These are phyloP conservation scores for Ophion ventricosus DNA, from an alignment of 2,888 invertebrate species.

Conservation along the genomic window DNA sequence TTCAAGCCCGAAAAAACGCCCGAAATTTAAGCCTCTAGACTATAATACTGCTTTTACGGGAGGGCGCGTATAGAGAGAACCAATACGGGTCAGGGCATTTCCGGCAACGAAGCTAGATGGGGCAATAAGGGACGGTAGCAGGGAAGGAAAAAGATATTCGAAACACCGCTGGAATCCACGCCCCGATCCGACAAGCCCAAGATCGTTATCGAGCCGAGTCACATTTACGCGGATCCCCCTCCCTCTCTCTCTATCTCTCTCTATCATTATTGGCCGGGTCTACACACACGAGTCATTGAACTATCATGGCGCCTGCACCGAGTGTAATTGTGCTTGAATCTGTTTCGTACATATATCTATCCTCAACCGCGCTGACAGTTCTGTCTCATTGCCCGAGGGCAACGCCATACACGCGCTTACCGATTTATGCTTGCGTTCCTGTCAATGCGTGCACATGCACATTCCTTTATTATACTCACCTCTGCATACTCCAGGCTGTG, in stretches of 20 bases:
- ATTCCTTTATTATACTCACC: conserved; percentile 1
- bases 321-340: conserved; percentile 69
- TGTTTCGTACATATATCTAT: conserved; percentile 40
- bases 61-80: conserved; percentile 15
- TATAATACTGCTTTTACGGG: too few relatives aligned
- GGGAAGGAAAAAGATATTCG: conserved; percentile 22
- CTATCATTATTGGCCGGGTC: conserved; percentile 61
- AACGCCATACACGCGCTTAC: conserved; percentile 4
- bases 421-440: neutral
- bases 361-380: conserved; percentile 56
- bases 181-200: conserved; percentile 69
- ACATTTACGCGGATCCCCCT: conserved; percentile 67
- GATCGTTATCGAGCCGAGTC: conserved; percentile 73
- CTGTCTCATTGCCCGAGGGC: conserved; percentile 35
- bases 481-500: neutral
- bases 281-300: conserved; percentile 49
- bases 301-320: conserved; percentile 64
- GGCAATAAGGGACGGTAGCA: neutral
- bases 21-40: too few relatives aligned
- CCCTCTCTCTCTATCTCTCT: neutral
- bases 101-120: conserved; percentile 26
- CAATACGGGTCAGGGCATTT: conserved; percentile 36
- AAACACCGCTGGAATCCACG: conserved; percentile 35
- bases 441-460: conserved; percentile 2
- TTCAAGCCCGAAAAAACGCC: too few relatives aligned